Evolutionary conservation across 2,888 invertebrate genomes (phyloP).

Genomic region (Unio delphinus): DNA sequence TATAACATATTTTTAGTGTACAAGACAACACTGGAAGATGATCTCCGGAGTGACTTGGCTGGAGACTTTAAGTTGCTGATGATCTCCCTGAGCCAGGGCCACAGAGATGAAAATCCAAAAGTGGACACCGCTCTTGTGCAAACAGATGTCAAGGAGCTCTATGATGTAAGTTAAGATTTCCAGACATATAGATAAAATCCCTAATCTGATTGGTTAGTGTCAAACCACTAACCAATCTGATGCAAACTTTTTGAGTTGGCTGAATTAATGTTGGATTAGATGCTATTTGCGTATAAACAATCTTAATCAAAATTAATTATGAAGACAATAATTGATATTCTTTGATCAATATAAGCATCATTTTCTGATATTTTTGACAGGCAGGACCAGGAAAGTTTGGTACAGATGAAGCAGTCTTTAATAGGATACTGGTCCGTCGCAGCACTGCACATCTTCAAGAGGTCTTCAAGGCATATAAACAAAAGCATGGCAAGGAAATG

Average conservation of each 20-base stretch:
- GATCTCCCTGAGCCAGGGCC: conserved; percentile 39
- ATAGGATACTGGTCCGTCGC: conserved; percentile 38
- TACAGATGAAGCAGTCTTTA: conserved; percentile 55
- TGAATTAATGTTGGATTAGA: too few species aligned
- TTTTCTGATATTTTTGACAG: conserved; percentile 12
- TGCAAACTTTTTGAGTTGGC: too few species aligned
- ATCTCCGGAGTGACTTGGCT: conserved; percentile 42
- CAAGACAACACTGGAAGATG: conserved; percentile 32
- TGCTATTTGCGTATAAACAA: too few species aligned
- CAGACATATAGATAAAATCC: too few species aligned
- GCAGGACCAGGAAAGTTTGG: conserved; percentile 47
- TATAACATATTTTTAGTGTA: too few species aligned
- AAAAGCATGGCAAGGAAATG: conserved; percentile 30
- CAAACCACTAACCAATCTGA: too few species aligned
- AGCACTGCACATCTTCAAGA: conserved; percentile 42
- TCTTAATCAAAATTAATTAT: too few species aligned
- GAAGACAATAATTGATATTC: too few species aligned
- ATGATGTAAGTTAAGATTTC: conserved; percentile 12
- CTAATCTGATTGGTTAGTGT: too few species aligned
- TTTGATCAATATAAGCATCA: background rate
- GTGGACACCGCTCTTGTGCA: conserved; percentile 38
- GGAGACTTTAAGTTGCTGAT: conserved; percentile 51
- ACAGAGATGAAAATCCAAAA: conserved; percentile 63
- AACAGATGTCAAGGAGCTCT: conserved; percentile 45
- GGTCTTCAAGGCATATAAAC: conserved; percentile 39